phyloP scores from a whole-genome alignment of 2,113 vertebrate species.

The Gnathonemus longibarbis region DNA sequence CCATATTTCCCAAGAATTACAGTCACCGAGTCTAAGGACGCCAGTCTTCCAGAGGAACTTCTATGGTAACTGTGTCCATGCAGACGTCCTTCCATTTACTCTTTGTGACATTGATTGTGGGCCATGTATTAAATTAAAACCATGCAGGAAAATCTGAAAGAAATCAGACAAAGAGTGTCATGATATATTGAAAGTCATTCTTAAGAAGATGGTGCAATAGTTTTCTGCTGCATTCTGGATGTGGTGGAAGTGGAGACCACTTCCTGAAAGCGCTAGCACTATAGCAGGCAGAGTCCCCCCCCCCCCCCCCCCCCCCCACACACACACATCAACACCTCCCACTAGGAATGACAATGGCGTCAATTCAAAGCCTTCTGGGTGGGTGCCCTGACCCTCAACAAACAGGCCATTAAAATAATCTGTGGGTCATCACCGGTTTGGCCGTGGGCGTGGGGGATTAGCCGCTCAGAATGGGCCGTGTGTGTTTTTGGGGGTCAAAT shows the following conservation, averaged over 20 bases:
- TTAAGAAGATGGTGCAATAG: neutral
- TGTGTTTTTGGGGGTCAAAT: neutral
- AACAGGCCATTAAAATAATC: conserved; percentile 12
- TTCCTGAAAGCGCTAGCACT: neutral
- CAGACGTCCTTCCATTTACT: neutral
- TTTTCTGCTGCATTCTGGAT: neutral
- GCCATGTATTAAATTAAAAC: neutral
- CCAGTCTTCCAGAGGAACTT: neutral
- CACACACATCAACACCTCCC: neutral
- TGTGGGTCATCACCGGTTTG: conserved; percentile 8
- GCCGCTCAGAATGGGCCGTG: neutral
- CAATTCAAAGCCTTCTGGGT: conserved; percentile 8
- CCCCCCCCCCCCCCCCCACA: neutral
- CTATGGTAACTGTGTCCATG: neutral
- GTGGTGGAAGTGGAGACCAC: neutral
- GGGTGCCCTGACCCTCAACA: conserved; percentile 8
- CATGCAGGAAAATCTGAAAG: neutral
- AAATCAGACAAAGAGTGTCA: neutral
- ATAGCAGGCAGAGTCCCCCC: neutral
- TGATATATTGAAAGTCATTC: neutral
- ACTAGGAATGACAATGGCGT: conserved; percentile 10
- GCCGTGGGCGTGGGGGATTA: neutral
- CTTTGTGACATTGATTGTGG: neutral
- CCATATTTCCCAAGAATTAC: neutral
- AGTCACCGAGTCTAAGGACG: neutral